Conservation (phyloP, 2,888 invertebrate genomes). For the Drosophila neonasuta region DNA sequence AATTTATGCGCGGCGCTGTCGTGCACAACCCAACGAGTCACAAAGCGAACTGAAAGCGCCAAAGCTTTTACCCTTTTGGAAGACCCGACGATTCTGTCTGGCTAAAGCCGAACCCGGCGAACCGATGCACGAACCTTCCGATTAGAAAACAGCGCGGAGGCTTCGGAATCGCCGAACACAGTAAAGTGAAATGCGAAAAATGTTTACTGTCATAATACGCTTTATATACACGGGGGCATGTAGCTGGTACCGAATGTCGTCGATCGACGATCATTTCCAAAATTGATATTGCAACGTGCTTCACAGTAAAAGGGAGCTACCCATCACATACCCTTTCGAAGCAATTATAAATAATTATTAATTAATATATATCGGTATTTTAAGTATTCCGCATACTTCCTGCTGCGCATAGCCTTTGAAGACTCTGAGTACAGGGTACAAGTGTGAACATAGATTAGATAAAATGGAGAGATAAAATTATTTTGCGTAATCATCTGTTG, state of each 20-base stretch:
- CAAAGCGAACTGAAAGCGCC: conserved; percentile 45
- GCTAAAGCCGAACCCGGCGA: conserved; percentile 30
- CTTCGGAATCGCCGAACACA: conserved; percentile 41
- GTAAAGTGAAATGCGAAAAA: conserved; percentile 63
- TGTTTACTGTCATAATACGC: conserved; percentile 60
- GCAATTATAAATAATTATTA: not conserved
- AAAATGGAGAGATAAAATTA: conserved; percentile 6
- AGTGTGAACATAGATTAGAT: conserved; percentile 10
- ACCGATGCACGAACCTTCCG: conserved; percentile 32
- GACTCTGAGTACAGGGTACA: not conserved
- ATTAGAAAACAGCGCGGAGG: conserved; percentile 31
- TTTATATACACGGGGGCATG: conserved; percentile 42
- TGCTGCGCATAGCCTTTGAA: not conserved
- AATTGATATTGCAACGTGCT: conserved; percentile 17
- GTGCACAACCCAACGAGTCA: conserved; percentile 43
- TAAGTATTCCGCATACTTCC: not conserved
- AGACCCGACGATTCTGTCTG: conserved; percentile 28
- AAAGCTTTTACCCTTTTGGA: conserved; percentile 48
- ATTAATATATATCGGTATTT: not conserved
- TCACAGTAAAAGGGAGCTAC: not conserved
- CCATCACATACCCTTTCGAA: not conserved
- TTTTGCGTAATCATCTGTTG: conserved; percentile 8
- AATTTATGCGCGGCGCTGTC: conserved; percentile 23
- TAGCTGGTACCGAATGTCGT: conserved; percentile 21
- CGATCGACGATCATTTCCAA: conserved; percentile 23